Conservation (phyloP, 2,888 invertebrate species). For the Lutraria lutraria region DNA sequence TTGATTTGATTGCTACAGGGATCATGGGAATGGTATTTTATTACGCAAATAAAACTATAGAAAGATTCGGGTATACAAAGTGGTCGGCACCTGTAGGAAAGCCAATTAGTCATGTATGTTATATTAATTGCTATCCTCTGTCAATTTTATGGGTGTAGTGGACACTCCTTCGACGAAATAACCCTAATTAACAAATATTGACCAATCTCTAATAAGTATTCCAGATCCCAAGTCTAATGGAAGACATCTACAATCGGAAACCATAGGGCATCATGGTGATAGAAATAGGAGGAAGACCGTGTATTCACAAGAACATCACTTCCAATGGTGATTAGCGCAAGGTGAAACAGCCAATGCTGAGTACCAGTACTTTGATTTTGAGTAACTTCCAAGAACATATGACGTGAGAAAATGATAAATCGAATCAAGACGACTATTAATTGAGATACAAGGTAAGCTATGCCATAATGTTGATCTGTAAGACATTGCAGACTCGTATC, state of each 20-base stretch:
- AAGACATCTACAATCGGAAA: not conserved
- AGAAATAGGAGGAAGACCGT: not conserved
- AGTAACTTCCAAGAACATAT: not conserved
- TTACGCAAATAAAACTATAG: too few relatives aligned
- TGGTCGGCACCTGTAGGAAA: too few relatives aligned
- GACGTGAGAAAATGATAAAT: not conserved
- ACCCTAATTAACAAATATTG: too few relatives aligned
- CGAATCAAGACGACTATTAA: not conserved
- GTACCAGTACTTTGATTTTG: not conserved
- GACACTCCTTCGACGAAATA: too few relatives aligned
- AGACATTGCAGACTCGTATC: not conserved
- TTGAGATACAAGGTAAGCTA: not conserved
- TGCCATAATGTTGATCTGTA: not conserved
- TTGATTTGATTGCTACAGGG: too few relatives aligned
- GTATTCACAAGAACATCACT: not conserved
- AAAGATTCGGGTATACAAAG: too few relatives aligned
- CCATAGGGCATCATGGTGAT: not conserved
- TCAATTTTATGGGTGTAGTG: too few relatives aligned
- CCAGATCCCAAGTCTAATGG: too few relatives aligned
- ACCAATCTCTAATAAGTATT: too few relatives aligned
- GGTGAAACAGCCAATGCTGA: not conserved
- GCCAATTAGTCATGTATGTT: too few relatives aligned
- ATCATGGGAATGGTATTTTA: too few relatives aligned
- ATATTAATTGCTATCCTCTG: too few relatives aligned
- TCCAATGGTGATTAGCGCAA: not conserved